Evolutionary conservation across 2,888 invertebrate genomes (phyloP).

Genomic region (Cheilosia impressa): DNA sequence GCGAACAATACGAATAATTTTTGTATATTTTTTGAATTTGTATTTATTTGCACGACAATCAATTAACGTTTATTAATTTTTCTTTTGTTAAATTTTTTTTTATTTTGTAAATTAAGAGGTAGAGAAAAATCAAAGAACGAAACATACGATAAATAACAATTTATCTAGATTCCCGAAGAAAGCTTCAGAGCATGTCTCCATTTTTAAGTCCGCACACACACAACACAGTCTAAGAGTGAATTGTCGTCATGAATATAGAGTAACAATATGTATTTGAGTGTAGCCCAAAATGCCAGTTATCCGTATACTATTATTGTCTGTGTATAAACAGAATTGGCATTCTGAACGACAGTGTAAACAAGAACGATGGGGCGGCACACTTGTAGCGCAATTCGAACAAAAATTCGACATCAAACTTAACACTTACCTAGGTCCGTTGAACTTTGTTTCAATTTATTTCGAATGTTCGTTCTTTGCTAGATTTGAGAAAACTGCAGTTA

Average conservation of each 20-base stretch:
- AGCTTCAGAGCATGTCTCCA: constrained; percentile 28
- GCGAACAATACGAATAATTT: constrained; percentile 55
- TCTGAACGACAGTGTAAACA: constrained; percentile 29
- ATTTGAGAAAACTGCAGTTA: constrained; percentile 22
- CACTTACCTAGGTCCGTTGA: constrained; percentile 69
- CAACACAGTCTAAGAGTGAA: constrained; percentile 43
- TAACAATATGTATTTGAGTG: constrained; percentile 8
- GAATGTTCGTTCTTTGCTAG: constrained; percentile 41
- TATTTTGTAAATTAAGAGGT: constrained; percentile 21
- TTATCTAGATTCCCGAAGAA: constrained; percentile 34
- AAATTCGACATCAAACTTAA: constrained; percentile 38
- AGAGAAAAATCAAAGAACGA: constrained; percentile 30
- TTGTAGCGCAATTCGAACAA: not conserved
- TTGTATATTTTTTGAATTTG: constrained; percentile 13
- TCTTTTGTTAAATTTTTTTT: too few species aligned
- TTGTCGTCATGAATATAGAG: constrained; percentile 23
- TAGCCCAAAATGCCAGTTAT: constrained; percentile 36
- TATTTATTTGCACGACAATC: constrained; percentile 52
- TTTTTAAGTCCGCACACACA: constrained; percentile 26
- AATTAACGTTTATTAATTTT: constrained; percentile 7
- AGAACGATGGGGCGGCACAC: constrained; percentile 11
- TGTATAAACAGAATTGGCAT: constrained; percentile 27
- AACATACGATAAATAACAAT: constrained; percentile 27
- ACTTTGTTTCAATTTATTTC: constrained; percentile 24
- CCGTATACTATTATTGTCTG: constrained; percentile 9